Base-by-base conservation (phyloP, 2,888 invertebrate species). In the Chydorus sphaericus region DNA sequence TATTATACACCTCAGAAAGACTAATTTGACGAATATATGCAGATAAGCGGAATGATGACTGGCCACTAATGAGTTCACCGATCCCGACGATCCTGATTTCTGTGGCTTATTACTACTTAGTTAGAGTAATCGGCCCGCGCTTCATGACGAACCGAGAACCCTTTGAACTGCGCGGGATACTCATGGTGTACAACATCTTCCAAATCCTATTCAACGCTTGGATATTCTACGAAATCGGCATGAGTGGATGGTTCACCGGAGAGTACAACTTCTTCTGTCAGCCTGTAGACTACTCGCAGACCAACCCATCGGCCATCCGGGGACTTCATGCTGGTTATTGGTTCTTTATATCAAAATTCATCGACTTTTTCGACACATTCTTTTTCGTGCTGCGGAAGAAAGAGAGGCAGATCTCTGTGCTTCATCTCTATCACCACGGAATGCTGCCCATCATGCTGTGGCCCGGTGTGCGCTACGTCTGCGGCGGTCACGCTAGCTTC, bases 351-450 rank as follows among this genome's bases (percentile, higher is more conserved):
- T 23, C 26, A 20, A 44, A 44, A 18, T 44, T 44, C 23, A 20
- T 44, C 44, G 44, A 44, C 28, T 44, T 44, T 10, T 44, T 44
- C 23, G 44, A 44, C 44, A 44, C 44, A 1, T 4, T 44, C 4
- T 44, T 44, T n/a, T 44, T 44, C 18, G 44, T 44, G 6, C 44
- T 44, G 5, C 44, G 44, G 26, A 44, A 44, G 44, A 44, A 44
- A 44, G 28, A 23, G 23, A 44, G 28, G 8, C 44, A 44, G 28
- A 44, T 44, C 44, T 26, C 44, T 10, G 28, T 18, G 44, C 44
- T 44, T 23, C 44, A 44, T n/a, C 14, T 44, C 23, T 8, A 26
- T n/a, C 44, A 44, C 10, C 44, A 44, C 4, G 44, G 44, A 23
- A 14, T 44, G 1, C 44, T 44, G 4, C 44, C 44, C 5, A 44